Conservation (phyloP, 2,113 vertebrate species). For the Brachypteracias leptosomus region DNA sequence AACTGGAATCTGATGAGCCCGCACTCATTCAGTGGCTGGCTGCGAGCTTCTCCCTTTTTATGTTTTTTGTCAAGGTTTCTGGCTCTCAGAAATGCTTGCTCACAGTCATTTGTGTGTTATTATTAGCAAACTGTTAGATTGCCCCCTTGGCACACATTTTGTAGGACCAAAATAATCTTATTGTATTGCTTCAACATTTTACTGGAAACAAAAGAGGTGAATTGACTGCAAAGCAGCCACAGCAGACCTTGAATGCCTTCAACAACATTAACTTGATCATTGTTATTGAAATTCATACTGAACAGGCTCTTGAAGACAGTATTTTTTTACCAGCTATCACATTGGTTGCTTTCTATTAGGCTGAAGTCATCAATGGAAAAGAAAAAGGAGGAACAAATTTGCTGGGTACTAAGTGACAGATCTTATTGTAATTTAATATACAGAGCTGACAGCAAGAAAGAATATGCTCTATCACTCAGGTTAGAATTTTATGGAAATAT, state of each 20-base stretch:
- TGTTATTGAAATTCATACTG: background rate
- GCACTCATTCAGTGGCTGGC: background rate
- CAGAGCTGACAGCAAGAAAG: background rate
- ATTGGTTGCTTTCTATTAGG: background rate
- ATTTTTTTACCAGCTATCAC: background rate
- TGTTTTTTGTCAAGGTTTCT: conserved; percentile 12
- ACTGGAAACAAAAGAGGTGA: conserved; percentile 1
- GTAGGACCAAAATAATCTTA: conserved; percentile 19
- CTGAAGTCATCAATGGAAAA: background rate
- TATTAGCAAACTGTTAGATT: conserved; percentile 46
- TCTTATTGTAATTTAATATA: background rate
- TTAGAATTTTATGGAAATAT: background rate
- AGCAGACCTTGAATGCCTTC: background rate
- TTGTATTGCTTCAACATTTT: conserved; percentile 2
- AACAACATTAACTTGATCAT: background rate
- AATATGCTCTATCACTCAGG: background rate
- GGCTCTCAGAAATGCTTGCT: conserved; percentile 57
- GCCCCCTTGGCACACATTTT: background rate
- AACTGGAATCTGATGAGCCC: conserved; percentile 58
- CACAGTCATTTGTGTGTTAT: conserved; percentile 6
- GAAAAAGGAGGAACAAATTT: background rate
- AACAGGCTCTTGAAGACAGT: background rate
- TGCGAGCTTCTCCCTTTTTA: background rate
- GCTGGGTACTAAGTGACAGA: background rate
- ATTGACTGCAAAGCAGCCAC: background rate